Evolutionary conservation across 2,113 vertebrate genomes (phyloP), one percentile per base, ranked within the genome.

Genomic region (Odontophorus gujanensis): DNA sequence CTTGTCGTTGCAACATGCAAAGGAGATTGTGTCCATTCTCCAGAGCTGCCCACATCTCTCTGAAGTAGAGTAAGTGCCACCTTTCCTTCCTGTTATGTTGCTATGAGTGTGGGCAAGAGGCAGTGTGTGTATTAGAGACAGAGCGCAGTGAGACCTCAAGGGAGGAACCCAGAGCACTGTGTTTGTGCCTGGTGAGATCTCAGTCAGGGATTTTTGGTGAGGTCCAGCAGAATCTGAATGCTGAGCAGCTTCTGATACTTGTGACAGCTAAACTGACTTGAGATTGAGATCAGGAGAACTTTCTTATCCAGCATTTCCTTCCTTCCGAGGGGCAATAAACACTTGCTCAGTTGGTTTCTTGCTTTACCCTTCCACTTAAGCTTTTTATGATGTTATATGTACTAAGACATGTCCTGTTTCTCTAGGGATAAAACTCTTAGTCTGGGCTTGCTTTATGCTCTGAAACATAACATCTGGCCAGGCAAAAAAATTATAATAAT

Each of bases 11-110:
- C 57, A 71, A 1, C 53, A 97, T 0, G 76, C 40, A 4, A 3
- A 83, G 73, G 32, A 10, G 25, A 77, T 98, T 1, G 53, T 91
- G 55, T 78, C 57, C 57, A 85, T 98, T 71, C 96, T 98, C 62
- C 95, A 4, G 88, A 92, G 91, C 72, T 90, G 96, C 11, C 62
- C 95, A 18, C 30, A 5, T 22, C 89, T 98, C 81, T 97, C 97
- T 0, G 92, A 98, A 96, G 82, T 98, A 21, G 96, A 98, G 98
- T 98, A 90, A 97, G 98, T 98, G 19, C 53, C 26, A 77, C 40
- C 11, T 87, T 87, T 47, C 59, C 59, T 85, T 57, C 19, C 45
- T 7, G 14, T 14, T 32, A 38, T 11, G 19, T 67, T 38, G 28
- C 85, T 85, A 6, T 16, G 26, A 53, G 59, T 0, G 1, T 8